These are phyloP conservation scores for Sicus ferrugineus DNA, from an alignment of 2,888 invertebrate genomes.

Conservation along the genomic window DNA sequence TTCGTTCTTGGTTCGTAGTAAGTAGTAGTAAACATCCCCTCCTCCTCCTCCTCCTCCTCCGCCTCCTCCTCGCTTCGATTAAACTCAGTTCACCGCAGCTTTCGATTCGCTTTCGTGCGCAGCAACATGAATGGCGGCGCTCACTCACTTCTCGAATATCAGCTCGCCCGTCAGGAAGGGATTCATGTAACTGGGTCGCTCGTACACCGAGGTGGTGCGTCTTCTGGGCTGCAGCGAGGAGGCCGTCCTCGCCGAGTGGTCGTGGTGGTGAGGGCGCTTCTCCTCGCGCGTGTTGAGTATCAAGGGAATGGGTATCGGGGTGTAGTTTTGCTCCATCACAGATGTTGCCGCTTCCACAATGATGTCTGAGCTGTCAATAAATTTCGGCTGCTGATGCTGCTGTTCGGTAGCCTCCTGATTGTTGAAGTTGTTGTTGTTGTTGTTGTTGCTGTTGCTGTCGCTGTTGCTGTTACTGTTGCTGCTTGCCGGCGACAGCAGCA, in stretches of 20 bases:
- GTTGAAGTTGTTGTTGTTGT: conserved; percentile 21
- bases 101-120: too few species aligned
- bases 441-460: conserved; percentile 25
- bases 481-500: conserved; percentile 1
- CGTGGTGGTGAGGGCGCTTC: conserved; percentile 53
- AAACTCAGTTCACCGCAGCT: background rate
- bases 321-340: conserved; percentile 48
- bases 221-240: conserved; percentile 42
- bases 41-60: background rate
- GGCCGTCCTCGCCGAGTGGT: conserved; percentile 45
- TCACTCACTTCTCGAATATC: conserved; percentile 57
- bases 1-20: conserved; percentile 1
- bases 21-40: background rate
- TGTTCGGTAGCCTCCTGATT: background rate
- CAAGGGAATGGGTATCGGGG: conserved; percentile 58
- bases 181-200: conserved; percentile 57
- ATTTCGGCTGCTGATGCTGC: conserved; percentile 34
- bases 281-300: conserved; percentile 58
- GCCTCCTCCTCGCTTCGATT: background rate
- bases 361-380: conserved; percentile 40
- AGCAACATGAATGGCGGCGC: too few species aligned
- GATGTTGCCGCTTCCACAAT: conserved; percentile 31
- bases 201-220: conserved; percentile 53
- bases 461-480: background rate
- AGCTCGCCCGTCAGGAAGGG: conserved; percentile 59